Evolutionary conservation across 1,140 invertebrate genomes (phyloP).

Genomic region (Geopemphigus sp.): DNA sequence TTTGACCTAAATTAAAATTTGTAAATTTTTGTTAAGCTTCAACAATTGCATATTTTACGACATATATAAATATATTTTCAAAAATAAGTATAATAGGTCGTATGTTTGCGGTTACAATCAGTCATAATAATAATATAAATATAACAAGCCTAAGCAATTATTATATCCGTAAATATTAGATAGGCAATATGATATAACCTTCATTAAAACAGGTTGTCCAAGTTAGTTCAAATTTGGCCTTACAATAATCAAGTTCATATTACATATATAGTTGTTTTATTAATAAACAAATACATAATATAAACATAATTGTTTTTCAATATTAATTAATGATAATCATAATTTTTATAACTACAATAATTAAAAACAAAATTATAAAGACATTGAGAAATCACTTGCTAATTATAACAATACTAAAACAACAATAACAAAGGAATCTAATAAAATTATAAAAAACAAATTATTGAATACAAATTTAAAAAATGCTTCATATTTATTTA

Average conservation of each 20-base stretch:
- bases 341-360: too few relatives aligned
- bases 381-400: background rate
- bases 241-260: slow-evolving; percentile 34
- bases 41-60: background rate
- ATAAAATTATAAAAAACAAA: too few relatives aligned
- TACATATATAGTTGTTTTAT: slow-evolving; percentile 15
- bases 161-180: slow-evolving; percentile 3
- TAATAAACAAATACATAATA: background rate
- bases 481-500: too few relatives aligned
- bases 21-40: slow-evolving; percentile 7
- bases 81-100: background rate
- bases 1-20: background rate
- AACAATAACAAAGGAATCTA: too few relatives aligned
- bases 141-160: background rate
- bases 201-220: slow-evolving; percentile 21
- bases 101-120: background rate
- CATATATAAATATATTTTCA: background rate
- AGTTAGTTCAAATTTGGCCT: background rate
- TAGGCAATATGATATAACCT: background rate
- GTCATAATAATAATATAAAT: background rate
- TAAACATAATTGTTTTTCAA: background rate
- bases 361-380: too few relatives aligned
- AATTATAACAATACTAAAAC: too few relatives aligned
- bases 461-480: too few relatives aligned
- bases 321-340: too few relatives aligned